Evolutionary conservation across 2,797 vertebrate species (phyloP).

Genomic region (Spinus olivaceus): DNA sequence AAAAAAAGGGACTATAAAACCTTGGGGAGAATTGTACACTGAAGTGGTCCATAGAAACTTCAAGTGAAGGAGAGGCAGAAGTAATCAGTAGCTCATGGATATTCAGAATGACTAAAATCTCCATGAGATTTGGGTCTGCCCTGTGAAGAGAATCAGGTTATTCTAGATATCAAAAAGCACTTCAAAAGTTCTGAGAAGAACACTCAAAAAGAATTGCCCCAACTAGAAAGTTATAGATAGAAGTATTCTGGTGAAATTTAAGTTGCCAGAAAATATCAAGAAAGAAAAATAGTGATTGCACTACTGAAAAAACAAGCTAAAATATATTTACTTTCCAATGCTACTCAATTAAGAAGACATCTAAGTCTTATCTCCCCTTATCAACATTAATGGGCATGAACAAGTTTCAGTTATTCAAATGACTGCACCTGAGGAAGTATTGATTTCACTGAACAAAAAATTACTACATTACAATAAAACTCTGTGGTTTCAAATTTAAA

Average conservation of each 20-base stretch:
- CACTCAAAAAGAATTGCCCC: neutral
- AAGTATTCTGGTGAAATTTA: neutral
- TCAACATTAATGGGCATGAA: neutral
- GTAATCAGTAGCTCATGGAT: neutral
- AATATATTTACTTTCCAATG: neutral
- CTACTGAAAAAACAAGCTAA: neutral
- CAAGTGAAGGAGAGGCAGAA: neutral
- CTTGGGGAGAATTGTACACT: neutral
- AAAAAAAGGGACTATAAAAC: neutral
- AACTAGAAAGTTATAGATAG: neutral
- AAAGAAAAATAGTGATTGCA: neutral
- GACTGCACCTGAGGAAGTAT: neutral
- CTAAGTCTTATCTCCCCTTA: neutral
- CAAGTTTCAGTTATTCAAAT: neutral
- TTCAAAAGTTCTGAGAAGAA: neutral
- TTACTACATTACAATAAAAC: neutral
- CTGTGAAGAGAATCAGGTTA: neutral
- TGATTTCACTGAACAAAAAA: neutral
- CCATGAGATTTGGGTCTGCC: neutral
- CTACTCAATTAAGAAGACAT: neutral
- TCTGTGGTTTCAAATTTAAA: neutral
- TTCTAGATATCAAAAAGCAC: neutral
- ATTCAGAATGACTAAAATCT: neutral
- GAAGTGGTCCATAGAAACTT: neutral
- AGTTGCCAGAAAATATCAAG: neutral